Evolutionary conservation across 1,140 invertebrate species (phyloP).

Genomic region (Trachelipus rathkii): DNA sequence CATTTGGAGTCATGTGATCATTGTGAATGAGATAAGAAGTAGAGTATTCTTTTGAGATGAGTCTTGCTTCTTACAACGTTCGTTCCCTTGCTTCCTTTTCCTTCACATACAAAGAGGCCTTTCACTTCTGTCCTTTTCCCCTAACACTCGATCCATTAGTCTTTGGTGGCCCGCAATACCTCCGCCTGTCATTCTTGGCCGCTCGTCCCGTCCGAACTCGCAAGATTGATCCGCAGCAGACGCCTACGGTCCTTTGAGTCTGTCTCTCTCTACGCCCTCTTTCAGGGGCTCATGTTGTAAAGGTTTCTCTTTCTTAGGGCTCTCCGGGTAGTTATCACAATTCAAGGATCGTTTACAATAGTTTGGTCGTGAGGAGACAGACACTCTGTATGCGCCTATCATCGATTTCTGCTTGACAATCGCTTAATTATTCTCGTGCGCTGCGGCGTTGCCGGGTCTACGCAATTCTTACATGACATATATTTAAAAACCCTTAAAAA

Average conservation of each 20-base stretch:
- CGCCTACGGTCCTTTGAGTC: not conserved
- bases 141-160: not conserved
- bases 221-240: not conserved
- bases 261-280: not conserved
- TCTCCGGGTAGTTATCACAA: not conserved
- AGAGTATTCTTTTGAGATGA: no score
- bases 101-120: not conserved
- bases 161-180: not conserved
- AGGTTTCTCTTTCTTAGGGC: not conserved
- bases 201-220: not conserved
- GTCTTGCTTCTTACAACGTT: no score
- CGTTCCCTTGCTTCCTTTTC: no score
- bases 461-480: no score
- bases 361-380: not conserved
- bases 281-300: not conserved
- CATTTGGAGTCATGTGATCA: no score
- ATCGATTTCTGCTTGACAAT: slow-evolving; percentile 42
- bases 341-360: not conserved
- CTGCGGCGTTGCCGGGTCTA: no score
- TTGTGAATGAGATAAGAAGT: no score
- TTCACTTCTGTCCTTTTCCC: not conserved
- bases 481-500: no score
- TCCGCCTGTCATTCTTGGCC: not conserved
- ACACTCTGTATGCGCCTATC: slow-evolving; percentile 20
- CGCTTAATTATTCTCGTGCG: slow-evolving; percentile 41